These are phyloP conservation scores for Dryobates pubescens DNA, from an alignment of 2,797 vertebrate genomes.

Conservation along the genomic window DNA sequence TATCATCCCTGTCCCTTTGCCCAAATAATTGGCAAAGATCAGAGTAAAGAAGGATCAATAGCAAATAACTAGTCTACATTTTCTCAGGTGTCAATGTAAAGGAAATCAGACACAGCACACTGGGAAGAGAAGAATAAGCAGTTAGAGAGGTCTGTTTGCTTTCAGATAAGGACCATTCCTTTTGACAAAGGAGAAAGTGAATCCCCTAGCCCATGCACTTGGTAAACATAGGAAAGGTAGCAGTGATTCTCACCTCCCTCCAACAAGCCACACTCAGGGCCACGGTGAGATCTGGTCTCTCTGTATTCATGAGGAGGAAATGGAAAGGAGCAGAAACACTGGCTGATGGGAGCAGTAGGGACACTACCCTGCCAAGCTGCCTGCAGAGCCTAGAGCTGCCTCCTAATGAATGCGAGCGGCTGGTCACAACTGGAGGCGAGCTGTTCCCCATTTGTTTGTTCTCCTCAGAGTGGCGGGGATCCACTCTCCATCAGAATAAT, in stretches of 20 bases:
- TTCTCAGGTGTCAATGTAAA: neutral
- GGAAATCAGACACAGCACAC: neutral
- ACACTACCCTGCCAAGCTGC: slow-evolving; percentile 41
- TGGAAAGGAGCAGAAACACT: neutral
- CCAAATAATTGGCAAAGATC: slow-evolving; percentile 32
- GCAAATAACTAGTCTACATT: neutral
- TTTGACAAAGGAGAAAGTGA: neutral
- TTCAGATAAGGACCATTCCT: fast-evolving
- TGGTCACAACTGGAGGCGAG: slow-evolving; percentile 63
- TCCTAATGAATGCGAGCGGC: slow-evolving; percentile 48
- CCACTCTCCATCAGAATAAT: slow-evolving; percentile 76
- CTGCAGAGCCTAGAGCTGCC: slow-evolving; percentile 25
- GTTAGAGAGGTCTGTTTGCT: neutral
- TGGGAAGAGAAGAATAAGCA: neutral
- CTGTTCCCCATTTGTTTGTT: slow-evolving; percentile 64
- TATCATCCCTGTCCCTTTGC: neutral
- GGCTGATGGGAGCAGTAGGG: neutral
- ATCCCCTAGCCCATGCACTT: neutral
- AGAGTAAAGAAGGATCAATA: slow-evolving; percentile 14
- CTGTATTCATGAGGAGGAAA: neutral
- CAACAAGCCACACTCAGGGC: neutral
- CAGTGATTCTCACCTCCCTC: neutral
- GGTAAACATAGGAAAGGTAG: neutral
- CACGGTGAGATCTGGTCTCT: neutral
- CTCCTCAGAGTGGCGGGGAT: slow-evolving; percentile 53